These are phyloP conservation scores for Garrulus glandarius DNA, from an alignment of 2,797 vertebrate genomes.

Conservation along the genomic window DNA sequence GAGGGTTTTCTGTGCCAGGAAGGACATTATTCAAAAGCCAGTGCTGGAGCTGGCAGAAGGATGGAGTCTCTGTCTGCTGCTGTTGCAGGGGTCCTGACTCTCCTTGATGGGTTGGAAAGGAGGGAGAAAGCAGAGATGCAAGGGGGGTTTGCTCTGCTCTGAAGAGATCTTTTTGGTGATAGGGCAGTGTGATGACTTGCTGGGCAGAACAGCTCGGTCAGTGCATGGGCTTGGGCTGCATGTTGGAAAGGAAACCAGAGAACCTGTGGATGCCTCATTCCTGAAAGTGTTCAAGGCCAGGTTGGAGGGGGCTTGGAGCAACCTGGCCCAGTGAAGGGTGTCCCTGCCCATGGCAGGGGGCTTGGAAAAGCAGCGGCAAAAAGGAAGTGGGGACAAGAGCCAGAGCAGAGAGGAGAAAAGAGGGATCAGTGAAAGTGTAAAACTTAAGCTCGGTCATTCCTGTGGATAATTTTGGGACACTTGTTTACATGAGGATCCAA, in stretches of 20 bases:
- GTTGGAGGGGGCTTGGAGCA: not conserved
- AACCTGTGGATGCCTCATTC: not conserved
- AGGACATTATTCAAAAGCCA: not conserved
- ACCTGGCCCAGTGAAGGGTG: not conserved
- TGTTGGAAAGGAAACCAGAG: not conserved
- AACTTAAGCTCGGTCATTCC: not conserved
- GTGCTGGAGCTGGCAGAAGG: not conserved
- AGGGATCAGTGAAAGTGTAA: not conserved
- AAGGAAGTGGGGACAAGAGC: not conserved
- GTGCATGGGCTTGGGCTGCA: not conserved
- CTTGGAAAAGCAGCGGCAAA: not conserved
- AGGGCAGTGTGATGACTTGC: not conserved
- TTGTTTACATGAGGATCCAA: not conserved
- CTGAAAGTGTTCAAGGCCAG: not conserved
- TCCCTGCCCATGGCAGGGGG: not conserved
- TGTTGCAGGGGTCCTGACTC: fast-evolving
- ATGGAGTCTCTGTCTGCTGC: not conserved
- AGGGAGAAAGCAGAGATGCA: not conserved
- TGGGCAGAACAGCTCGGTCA: not conserved
- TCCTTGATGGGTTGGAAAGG: not conserved
- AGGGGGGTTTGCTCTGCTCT: not conserved
- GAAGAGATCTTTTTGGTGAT: not conserved
- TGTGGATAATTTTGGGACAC: not conserved
- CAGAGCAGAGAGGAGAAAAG: not conserved
- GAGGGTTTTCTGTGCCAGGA: not conserved